Conservation (phyloP, 2,888 invertebrate species). For the Cryptus viduatorius region DNA sequence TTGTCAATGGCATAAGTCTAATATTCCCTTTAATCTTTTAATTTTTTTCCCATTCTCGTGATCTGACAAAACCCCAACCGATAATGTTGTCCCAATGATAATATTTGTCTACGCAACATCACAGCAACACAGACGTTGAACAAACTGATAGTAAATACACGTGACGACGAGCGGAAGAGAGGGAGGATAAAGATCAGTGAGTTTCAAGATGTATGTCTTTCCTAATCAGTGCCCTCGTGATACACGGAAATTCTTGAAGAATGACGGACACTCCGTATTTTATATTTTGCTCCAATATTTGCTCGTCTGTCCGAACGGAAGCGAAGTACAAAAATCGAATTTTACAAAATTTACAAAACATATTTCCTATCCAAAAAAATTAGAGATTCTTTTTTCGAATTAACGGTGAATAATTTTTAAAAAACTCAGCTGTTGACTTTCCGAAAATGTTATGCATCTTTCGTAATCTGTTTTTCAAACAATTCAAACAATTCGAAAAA, state of each 20-base stretch:
- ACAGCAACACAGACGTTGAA: neutral
- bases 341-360: neutral
- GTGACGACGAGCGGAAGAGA: neutral
- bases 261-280: neutral
- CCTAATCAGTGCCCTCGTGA: neutral
- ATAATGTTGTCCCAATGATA: neutral
- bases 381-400: neutral
- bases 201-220: neutral
- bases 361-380: neutral
- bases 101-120: conserved; percentile 10
- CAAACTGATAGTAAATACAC: conserved; percentile 3
- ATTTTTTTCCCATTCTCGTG: neutral
- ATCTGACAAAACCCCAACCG: neutral
- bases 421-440: neutral
- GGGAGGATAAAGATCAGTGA: conserved; percentile 8
- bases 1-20: neutral
- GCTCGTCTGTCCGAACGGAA: neutral
- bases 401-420: neutral
- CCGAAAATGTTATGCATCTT: neutral
- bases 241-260: neutral
- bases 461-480: too few species aligned
- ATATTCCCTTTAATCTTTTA: neutral
- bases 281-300: neutral
- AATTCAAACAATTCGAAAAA: too few species aligned
- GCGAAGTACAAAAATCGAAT: neutral